Percentiles rank a stretch among this genome's conserved stretches.
phyloP scores from a whole-genome alignment of 2,113 vertebrate genomes.

The Cinclus mexicanus region DNA sequence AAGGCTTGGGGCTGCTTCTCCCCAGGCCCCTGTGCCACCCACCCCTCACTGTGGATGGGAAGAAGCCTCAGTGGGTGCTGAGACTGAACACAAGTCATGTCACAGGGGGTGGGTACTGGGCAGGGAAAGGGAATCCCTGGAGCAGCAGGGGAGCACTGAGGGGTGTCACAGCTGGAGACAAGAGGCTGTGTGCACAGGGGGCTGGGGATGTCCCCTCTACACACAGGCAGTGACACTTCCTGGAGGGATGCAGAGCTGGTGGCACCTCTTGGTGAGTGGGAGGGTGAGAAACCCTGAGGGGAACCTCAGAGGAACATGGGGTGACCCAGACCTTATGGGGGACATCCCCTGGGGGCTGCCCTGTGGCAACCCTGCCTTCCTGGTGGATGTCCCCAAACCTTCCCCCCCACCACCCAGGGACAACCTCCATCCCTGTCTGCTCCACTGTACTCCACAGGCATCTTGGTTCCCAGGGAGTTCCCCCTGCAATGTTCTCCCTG shows the following conservation, averaged over 20 bases:
- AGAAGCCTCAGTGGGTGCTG: neutral
- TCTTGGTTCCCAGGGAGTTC: neutral
- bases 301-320: neutral
- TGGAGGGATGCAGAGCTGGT: neutral
- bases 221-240: neutral
- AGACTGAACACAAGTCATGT: neutral
- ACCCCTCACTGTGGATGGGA: neutral
- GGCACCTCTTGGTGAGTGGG: neutral
- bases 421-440: neutral
- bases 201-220: neutral
- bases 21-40: neutral
- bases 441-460: neutral
- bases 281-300: neutral
- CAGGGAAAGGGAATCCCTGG: neutral
- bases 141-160: neutral
- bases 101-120: neutral
- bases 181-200: accelerated
- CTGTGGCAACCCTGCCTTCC: neutral
- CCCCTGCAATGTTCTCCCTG: neutral
- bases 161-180: neutral
- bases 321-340: neutral
- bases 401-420: too few relatives aligned
- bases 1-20: neutral
- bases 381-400: neutral
- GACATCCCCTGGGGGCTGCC: neutral